Percentiles rank a stretch among this genome's conserved stretches.
Conservation (phyloP, 2,797 vertebrate species). For the Danio choprae region DNA sequence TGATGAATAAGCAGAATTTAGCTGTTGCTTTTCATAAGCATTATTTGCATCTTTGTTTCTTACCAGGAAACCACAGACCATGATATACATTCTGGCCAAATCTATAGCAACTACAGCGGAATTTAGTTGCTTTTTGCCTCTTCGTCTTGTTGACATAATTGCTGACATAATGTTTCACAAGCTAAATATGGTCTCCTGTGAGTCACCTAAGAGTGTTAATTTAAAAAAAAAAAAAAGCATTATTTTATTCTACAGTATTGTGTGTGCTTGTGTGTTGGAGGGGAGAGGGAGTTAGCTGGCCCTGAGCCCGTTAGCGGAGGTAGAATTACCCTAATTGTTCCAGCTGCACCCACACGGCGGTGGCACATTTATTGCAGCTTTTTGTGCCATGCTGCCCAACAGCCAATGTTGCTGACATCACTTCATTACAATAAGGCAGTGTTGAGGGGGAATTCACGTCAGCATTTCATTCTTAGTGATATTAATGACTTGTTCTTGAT, state of each 20-base stretch:
- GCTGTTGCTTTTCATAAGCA: constrained; percentile 41
- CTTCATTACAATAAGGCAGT: constrained; percentile 11
- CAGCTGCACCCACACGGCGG: constrained; percentile 21
- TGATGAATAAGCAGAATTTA: constrained; percentile 48
- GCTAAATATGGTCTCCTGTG: neutral
- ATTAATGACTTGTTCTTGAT: neutral
- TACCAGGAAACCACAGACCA: constrained; percentile 8
- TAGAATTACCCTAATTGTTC: constrained; percentile 67
- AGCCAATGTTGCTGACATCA: constrained; percentile 27
- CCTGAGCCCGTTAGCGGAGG: constrained; percentile 33
- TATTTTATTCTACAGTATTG: constrained; percentile 4
- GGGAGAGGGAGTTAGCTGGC: constrained; percentile 5
- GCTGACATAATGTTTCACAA: constrained; percentile 3
- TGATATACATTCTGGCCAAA: constrained; percentile 32
- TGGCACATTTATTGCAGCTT: constrained; percentile 28
- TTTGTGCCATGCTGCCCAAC: constrained; percentile 26
- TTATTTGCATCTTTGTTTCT: constrained; percentile 56
- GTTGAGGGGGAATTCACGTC: neutral
- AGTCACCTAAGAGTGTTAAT: neutral
- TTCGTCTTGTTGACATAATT: neutral
- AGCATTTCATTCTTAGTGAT: constrained; percentile 18
- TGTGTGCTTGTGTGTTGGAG: constrained; percentile 12
- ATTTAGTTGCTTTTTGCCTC: neutral
- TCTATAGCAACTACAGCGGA: neutral
- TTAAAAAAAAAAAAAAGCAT: neutral